phyloP scores from a whole-genome alignment of 2,797 vertebrate species.

The Lacerta viridis region DNA sequence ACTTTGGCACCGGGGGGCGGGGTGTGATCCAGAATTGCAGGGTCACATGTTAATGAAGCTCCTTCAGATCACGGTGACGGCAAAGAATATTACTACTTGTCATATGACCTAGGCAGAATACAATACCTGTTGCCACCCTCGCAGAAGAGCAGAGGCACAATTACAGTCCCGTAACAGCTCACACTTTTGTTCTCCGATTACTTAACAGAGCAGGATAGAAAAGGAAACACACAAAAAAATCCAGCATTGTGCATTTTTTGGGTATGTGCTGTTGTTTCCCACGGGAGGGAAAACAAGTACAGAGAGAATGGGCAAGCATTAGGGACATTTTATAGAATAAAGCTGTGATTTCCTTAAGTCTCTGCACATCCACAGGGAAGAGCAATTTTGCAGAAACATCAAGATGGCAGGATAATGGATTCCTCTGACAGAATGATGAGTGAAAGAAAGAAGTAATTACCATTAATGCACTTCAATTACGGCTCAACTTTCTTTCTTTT shows the following conservation, averaged over 20 bases:
- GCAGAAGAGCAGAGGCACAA: conserved; percentile 11
- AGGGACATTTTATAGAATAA: conserved; percentile 66
- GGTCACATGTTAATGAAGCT: too few species aligned
- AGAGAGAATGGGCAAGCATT: conserved; percentile 31
- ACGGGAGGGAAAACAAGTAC: conserved; percentile 23
- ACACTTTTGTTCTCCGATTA: not conserved
- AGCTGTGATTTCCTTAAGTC: conserved; percentile 72
- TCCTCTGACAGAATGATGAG: conserved; percentile 90
- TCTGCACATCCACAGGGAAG: conserved; percentile 76
- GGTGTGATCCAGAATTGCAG: too few species aligned
- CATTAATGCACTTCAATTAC: conserved; percentile 92
- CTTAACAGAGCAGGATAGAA: conserved; percentile 40
- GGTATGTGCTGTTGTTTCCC: conserved; percentile 24
- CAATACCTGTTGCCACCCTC: conserved; percentile 14
- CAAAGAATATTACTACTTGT: conserved; percentile 25
- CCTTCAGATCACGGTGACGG: not conserved
- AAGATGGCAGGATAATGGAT: conserved; percentile 83
- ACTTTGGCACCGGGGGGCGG: too few species aligned
- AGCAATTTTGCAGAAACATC: conserved; percentile 80
- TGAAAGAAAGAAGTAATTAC: conserved; percentile 91
- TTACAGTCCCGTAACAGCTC: conserved; percentile 28
- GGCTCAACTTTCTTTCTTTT: conserved; percentile 76
- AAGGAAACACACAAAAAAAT: too few species aligned
- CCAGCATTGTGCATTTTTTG: conserved; percentile 41
- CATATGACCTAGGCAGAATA: conserved; percentile 29